These are phyloP conservation scores for Caradrina kadenii DNA, from an alignment of 2,888 invertebrate species.

Conservation along the genomic window DNA sequence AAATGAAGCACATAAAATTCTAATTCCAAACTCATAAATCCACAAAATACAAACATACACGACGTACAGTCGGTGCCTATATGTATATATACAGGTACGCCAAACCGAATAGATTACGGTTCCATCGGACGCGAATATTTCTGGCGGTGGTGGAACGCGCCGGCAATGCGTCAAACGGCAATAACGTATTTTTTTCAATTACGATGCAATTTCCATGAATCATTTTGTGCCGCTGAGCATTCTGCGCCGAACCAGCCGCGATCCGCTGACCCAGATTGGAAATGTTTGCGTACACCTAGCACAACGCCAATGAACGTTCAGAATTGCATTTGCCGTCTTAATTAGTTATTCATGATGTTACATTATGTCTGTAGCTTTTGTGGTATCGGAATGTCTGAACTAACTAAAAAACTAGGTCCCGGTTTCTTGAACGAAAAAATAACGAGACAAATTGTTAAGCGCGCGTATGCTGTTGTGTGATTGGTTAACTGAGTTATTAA, in stretches of 20 bases:
- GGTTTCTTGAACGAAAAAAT: not conserved
- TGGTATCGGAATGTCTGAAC: not conserved
- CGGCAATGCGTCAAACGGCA: constrained; percentile 86
- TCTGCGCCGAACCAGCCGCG: constrained; percentile 73
- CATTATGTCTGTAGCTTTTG: not conserved
- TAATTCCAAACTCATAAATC: constrained; percentile 44
- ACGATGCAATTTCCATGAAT: constrained; percentile 88
- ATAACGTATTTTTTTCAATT: constrained; percentile 90
- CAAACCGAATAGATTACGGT: constrained; percentile 65
- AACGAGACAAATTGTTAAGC: too few species aligned
- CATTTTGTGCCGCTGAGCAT: constrained; percentile 82
- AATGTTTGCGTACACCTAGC: constrained; percentile 83
- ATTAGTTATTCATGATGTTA: constrained; percentile 51
- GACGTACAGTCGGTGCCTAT: constrained; percentile 3
- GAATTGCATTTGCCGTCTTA: constrained; percentile 65
- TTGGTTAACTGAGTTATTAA: too few species aligned
- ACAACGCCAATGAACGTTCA: constrained; percentile 73
- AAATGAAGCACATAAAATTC: constrained; percentile 47
- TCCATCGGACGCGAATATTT: constrained; percentile 70
- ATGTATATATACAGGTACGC: constrained; percentile 39
- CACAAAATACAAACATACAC: constrained; percentile 48
- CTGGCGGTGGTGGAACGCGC: constrained; percentile 73
- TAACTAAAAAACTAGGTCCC: not conserved
- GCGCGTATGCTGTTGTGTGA: too few species aligned
- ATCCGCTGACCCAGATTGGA: constrained; percentile 82